phyloP scores from a whole-genome alignment of 2,113 vertebrate species.

The Loxodonta africana region DNA sequence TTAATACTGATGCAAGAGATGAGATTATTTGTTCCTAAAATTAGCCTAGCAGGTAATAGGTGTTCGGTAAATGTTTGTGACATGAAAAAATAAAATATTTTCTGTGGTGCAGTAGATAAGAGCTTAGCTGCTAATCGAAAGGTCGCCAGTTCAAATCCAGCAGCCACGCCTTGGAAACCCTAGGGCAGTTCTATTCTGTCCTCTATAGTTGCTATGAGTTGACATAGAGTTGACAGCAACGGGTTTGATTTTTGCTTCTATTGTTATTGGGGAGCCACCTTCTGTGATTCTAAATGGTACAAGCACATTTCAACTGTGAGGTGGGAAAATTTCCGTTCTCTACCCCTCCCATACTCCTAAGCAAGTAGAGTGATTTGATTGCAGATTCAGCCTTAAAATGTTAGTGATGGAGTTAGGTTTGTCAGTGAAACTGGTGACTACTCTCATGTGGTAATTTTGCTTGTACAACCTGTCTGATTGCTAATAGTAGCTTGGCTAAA shows the following conservation, averaged over 20 bases:
- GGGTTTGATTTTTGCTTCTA: not conserved
- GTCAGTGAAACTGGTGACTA: not conserved
- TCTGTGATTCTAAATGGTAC: conserved; percentile 2
- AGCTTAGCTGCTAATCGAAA: too few relatives aligned
- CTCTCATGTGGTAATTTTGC: not conserved
- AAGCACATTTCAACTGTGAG: not conserved
- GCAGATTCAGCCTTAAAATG: not conserved
- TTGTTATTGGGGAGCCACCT: not conserved
- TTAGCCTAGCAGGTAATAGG: not conserved
- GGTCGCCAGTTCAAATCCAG: too few relatives aligned
- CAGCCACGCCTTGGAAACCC: too few relatives aligned
- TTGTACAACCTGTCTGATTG: not conserved
- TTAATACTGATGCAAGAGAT: not conserved
- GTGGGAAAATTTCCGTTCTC: not conserved
- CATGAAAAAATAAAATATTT: too few relatives aligned
- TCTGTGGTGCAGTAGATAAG: too few relatives aligned
- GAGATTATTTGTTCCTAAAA: not conserved
- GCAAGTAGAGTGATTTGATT: not conserved
- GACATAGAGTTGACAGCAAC: too few relatives aligned
- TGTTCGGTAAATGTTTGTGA: not conserved
- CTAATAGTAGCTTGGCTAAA: not conserved
- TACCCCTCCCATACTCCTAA: not conserved
- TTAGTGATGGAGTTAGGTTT: not conserved
- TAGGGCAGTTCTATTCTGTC: too few relatives aligned
- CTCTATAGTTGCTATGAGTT: too few relatives aligned